A percentile compares a stretch with the other conserved stretches of the same genome.
Conservation (phyloP, 2,113 vertebrate genomes). For the Pseudorectes ferrugineus region DNA sequence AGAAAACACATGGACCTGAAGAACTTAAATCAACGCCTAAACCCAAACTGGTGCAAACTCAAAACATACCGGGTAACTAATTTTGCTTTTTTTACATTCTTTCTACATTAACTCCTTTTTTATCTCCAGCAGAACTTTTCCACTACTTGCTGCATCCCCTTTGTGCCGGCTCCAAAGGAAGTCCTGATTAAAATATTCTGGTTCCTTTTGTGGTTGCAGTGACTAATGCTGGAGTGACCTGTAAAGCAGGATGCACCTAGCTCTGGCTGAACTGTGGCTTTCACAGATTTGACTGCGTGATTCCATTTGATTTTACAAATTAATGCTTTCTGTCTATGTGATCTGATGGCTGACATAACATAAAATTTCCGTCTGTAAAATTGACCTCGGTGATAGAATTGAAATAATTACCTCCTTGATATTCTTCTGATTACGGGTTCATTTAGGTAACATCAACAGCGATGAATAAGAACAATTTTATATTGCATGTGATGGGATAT, state of each 20-base stretch:
- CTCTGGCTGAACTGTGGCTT: neutral
- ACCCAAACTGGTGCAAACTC: conserved; percentile 26
- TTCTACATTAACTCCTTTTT: neutral
- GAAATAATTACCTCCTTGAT: neutral
- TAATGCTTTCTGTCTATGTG: neutral
- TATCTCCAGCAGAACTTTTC: neutral
- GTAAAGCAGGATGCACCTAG: neutral
- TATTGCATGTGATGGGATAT: neutral
- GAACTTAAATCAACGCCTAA: conserved; percentile 21
- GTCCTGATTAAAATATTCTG: neutral
- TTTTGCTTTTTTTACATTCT: conserved; percentile 1
- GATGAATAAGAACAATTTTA: neutral
- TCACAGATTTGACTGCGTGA: neutral
- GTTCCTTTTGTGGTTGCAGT: neutral
- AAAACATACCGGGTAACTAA: conserved; percentile 26
- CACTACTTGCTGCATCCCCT: neutral
- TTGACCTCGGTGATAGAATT: neutral
- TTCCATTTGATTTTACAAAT: neutral
- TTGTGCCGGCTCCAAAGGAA: neutral
- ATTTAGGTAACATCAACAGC: neutral
- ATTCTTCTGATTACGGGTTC: neutral
- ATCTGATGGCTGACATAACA: neutral
- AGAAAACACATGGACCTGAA: neutral
- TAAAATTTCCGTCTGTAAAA: neutral
- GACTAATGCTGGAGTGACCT: neutral